Evolutionary conservation across 2,888 invertebrate genomes (phyloP).

Genomic region (Nomada lathburiana): DNA sequence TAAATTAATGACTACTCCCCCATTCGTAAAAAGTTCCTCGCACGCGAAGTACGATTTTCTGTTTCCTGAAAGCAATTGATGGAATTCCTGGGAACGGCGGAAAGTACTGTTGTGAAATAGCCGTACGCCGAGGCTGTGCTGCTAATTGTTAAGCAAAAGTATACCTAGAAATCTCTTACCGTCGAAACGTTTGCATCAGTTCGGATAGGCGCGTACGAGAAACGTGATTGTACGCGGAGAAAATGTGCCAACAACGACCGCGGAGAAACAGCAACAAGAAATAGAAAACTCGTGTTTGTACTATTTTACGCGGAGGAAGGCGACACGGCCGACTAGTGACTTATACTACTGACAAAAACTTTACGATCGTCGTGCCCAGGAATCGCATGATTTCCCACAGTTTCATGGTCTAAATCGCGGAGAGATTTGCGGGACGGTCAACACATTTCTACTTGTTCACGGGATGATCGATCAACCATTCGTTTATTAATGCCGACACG

Average conservation of each 20-base stretch:
- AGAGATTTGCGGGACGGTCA: conserved; percentile 2
- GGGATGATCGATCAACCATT: conserved; percentile 5
- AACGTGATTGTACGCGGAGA: conserved; percentile 25
- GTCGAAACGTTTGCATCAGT: not conserved
- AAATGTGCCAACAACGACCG: conserved; percentile 9
- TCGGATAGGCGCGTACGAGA: conserved; percentile 8
- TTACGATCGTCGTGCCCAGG: conserved; percentile 31
- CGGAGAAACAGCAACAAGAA: conserved; percentile 18
- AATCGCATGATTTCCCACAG: conserved; percentile 22
- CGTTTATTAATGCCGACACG: conserved; percentile 54
- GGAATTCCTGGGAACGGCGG: not conserved
- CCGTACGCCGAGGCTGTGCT: not conserved
- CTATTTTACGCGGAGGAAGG: conserved; percentile 31
- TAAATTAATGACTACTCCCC: not conserved
- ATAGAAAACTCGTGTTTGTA: conserved; percentile 34
- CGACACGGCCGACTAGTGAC: conserved; percentile 26
- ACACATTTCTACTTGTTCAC: not conserved
- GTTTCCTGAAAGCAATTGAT: not conserved
- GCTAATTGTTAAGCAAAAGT: not conserved
- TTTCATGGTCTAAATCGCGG: conserved; percentile 3
- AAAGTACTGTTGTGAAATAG: not conserved
- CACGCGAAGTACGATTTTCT: not conserved
- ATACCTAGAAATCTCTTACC: not conserved
- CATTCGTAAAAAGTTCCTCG: not conserved
- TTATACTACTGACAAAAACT: conserved; percentile 28